Evolutionary conservation across 2,888 invertebrate species (phyloP), one percentile per base, ranked within the genome.

Genomic region (Ypsolopha scabrella): DNA sequence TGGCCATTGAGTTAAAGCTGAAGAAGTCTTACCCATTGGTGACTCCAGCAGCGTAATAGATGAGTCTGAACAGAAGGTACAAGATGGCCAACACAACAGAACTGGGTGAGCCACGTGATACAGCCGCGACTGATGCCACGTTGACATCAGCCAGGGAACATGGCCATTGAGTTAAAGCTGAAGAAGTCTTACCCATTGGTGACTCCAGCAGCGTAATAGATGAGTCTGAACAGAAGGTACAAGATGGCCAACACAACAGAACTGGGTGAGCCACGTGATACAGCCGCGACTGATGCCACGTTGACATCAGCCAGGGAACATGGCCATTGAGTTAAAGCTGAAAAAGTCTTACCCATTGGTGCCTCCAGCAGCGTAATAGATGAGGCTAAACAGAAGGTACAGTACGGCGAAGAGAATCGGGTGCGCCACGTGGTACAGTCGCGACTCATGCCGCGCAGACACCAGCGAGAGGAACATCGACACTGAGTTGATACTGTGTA

Each of bases 1-100:
- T 93, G 62, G 93, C 75, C 45, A 92, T 69, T 8, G 93, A 91
- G 78, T 95, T 95, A n/a, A n/a, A n/a, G n/a, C n/a, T n/a, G n/a
- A n/a, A n/a, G n/a, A n/a, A n/a, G n/a, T n/a, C n/a, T n/a, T n/a
- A n/a, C n/a, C n/a, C n/a, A n/a, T n/a, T n/a, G n/a, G n/a, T n/a
- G n/a, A n/a, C n/a, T n/a, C n/a, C n/a, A n/a, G n/a, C n/a, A n/a
- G n/a, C n/a, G n/a, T n/a, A n/a, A n/a, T n/a, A 3, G 24, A 24
- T 24, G 24, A 24, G 67, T 49, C 89, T 90, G 70, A 3, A 24
- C 4, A 3, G 24, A 24, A 24, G 24, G 4, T 24, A 24, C 4
- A 24, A 24, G 24, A 24, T 4, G n/a, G n/a, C n/a, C n/a, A n/a
- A 24, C 4, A 24, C 24, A 24, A 24, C 24, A 24, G 24, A 24